Evolutionary conservation across 2,888 invertebrate species (phyloP), one percentile per base, ranked within the genome.

Genomic region (Tenthredo mesomela): DNA sequence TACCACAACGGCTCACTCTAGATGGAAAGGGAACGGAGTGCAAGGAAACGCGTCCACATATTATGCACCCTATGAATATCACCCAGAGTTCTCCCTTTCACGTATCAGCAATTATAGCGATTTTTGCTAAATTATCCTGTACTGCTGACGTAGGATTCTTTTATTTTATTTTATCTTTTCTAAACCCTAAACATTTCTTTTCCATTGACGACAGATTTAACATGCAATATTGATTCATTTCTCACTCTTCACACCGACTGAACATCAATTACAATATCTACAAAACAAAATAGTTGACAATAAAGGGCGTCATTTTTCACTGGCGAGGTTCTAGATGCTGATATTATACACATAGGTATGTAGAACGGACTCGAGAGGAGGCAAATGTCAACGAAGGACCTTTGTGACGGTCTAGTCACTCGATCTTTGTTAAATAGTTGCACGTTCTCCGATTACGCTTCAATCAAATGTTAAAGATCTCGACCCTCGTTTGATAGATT

Each of bases 381-480:
- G 43, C n/a, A 47, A 82, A 82, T 67, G 82, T 67, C 82, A 82
- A 50, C 47, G 29, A 47, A 70, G 25, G 67, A 82, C 67, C 82
- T 82, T 82, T 82, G 47, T 29, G 37, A 67, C 43, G 82, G 67
- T 70, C 40, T 50, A 70, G 33, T 47, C 82, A 33, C 47, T 82
- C 61, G 37, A 80, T 80, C 58, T 80, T 80, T 43, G 21, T 61
- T 29, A 40, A 58, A 80, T 80, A 29, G 61, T 65, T 33, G 12
- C n/a, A 37, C 40, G 40, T 40, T 80, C 21, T 80, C 40, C 61
- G 61, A 80, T 80, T 80, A 58, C 80, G 40, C 29, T 80, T 40
- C 61, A 40, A 80, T 80, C n/a, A 6, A 61, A 80, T 37, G 37
- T 58, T 37, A 40, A 61, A 40, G 40, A 61, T 61, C 58, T 77